Evolutionary conservation across 2,113 vertebrate genomes (phyloP), one percentile per base, ranked within the genome.

Genomic region (Epinephelus fuscoguttatus): DNA sequence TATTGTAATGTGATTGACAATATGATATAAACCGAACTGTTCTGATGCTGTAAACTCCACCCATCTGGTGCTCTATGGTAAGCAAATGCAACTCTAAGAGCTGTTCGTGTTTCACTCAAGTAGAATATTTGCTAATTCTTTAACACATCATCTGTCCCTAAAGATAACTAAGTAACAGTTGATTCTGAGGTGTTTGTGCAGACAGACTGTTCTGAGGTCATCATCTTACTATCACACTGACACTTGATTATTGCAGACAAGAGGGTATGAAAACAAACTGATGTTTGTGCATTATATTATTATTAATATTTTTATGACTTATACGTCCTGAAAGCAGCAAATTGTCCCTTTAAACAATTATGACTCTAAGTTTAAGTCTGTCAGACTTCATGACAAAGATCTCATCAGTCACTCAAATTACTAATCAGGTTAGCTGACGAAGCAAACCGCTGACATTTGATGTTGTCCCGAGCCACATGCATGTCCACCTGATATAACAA

Each of bases 161-260:
- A 60, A 27, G n/a, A 64, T 42, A 40, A 47, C 23, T 11, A 10
- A 45, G 8, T 2, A 45, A 45, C 42, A 62, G 80, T 15, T 37
- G 23, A 56, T 57, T 23, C 25, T 63, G 49, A 53, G 9, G 40
- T 52, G 62, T 75, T 68, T 55, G 6, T 25, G 37, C 25, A 21
- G 33, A 70, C 80, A 53, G 17, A 21, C 67, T 50, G 42, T 25
- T 47, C 60, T 68, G 27, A 75, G n/a, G 21, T 37, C 18, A 67
- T 9, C 7, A 19, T 25, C 19, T 25, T 37, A 37, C 19, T 13
- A 18, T 33, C 40, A 10, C 66, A 77, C 33, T 12, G 37, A 21
- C 12, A 21, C 30, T 9, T 25, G 12, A 55, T 27, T 55, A 25
- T 56, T 61, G 40, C 52, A 59, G 53, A 52, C 62, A 27, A 45